Evolutionary conservation across 1,140 invertebrate species (phyloP).

Genomic region (Mylabris phalerata): DNA sequence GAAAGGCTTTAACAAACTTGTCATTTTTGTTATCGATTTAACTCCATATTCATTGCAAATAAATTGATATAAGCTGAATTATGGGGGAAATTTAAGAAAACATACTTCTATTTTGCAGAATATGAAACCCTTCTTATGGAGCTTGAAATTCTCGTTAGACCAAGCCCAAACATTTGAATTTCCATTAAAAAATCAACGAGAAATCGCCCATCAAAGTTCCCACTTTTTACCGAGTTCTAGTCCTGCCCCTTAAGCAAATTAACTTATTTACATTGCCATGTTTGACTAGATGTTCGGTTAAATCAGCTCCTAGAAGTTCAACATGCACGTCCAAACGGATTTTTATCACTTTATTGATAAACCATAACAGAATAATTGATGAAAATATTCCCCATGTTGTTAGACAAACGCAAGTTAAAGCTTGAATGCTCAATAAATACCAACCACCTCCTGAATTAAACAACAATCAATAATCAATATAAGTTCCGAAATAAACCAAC

Average conservation of each 20-base stretch:
- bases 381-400: slow-evolving; percentile 62
- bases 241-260: background rate
- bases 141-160: too few relatives aligned
- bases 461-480: too few relatives aligned
- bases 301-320: slow-evolving; percentile 80
- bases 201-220: too few relatives aligned
- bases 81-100: too few relatives aligned
- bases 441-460: slow-evolving; percentile 65
- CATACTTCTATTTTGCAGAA: too few relatives aligned
- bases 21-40: too few relatives aligned
- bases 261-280: slow-evolving; percentile 47
- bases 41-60: too few relatives aligned
- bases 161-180: too few relatives aligned
- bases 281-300: slow-evolving; percentile 74
- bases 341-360: slow-evolving; percentile 69
- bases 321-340: slow-evolving; percentile 78
- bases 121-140: too few relatives aligned
- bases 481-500: slow-evolving; percentile 36
- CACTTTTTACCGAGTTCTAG: background rate
- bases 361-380: slow-evolving; percentile 65
- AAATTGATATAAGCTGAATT: too few relatives aligned
- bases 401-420: slow-evolving; percentile 63
- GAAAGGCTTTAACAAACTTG: too few relatives aligned
- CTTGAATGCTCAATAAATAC: slow-evolving; percentile 78
- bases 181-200: too few relatives aligned